Percentiles rank a stretch among this genome's conserved stretches.
These are phyloP conservation scores for Staurois parvus DNA, from an alignment of 2,797 vertebrate genomes.

Conservation along the genomic window DNA sequence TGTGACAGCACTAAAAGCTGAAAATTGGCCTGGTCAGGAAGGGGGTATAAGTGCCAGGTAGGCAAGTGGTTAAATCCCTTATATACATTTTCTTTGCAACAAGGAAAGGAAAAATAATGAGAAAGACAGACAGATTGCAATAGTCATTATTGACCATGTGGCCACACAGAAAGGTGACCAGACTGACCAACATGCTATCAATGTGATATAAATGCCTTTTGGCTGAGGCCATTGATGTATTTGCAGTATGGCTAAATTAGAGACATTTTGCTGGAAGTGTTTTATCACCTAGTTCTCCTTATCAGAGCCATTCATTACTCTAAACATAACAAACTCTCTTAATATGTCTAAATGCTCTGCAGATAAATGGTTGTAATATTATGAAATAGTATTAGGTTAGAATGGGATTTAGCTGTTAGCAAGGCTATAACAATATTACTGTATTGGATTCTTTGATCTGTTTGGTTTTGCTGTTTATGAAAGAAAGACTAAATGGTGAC, in stretches of 20 bases:
- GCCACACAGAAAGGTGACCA: too few species aligned
- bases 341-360: not conserved
- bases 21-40: too few species aligned
- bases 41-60: too few species aligned
- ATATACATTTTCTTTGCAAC: too few species aligned
- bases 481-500: not conserved
- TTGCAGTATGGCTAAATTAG: not conserved
- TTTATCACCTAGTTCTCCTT: not conserved
- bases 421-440: constrained; percentile 24
- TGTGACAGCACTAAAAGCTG: too few species aligned
- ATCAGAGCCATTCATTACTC: not conserved
- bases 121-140: too few species aligned
- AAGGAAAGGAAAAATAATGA: too few species aligned
- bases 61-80: too few species aligned
- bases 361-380: constrained; percentile 3
- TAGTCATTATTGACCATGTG: too few species aligned
- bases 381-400: constrained; percentile 20
- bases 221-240: not conserved
- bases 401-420: constrained; percentile 6
- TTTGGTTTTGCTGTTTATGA: not conserved
- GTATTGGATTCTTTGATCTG: constrained; percentile 11
- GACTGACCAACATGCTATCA: too few species aligned
- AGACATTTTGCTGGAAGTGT: not conserved
- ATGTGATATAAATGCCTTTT: too few species aligned
- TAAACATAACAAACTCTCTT: not conserved